These are phyloP conservation scores for Pedionomus torquatus DNA, from an alignment of 2,113 vertebrate species.

Conservation along the genomic window DNA sequence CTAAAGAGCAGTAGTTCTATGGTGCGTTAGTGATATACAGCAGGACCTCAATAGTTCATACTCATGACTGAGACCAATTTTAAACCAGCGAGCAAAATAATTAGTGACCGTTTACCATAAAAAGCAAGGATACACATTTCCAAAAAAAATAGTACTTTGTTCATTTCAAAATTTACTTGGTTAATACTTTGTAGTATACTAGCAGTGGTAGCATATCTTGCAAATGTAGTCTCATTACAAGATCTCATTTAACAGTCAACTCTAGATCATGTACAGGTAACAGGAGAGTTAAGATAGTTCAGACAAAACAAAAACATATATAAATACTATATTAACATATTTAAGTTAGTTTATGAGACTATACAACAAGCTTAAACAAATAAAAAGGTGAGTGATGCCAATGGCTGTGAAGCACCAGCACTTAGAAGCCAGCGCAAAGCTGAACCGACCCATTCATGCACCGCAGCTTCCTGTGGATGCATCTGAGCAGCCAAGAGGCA, in stretches of 20 bases:
- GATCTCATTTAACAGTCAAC: slow-evolving; percentile 64
- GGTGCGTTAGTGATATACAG: not conserved
- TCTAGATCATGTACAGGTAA: slow-evolving; percentile 67
- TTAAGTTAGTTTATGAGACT: slow-evolving; percentile 64
- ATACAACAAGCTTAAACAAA: slow-evolving; percentile 48
- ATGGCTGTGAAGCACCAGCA: not conserved
- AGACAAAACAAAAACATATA: slow-evolving; percentile 31
- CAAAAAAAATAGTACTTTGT: slow-evolving; percentile 16
- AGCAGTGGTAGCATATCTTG: slow-evolving; percentile 26
- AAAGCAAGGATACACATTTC: slow-evolving; percentile 33
- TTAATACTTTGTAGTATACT: slow-evolving; percentile 51
- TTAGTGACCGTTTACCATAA: slow-evolving; percentile 3
- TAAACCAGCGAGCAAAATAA: slow-evolving; percentile 19
- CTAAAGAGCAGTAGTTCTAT: not conserved
- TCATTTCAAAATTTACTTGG: slow-evolving; percentile 46
- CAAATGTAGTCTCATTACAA: slow-evolving; percentile 26
- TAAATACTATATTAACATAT: slow-evolving; percentile 64
- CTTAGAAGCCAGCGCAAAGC: not conserved
- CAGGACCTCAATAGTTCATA: not conserved
- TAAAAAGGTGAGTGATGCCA: not conserved
- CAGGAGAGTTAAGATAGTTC: slow-evolving; percentile 27
- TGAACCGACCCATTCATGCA: not conserved
- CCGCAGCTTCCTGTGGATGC: not conserved
- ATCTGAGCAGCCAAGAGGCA: not conserved
- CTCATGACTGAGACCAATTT: not conserved